phyloP scores from a whole-genome alignment of 2,113 vertebrate species.

The Neotoma lepida region DNA sequence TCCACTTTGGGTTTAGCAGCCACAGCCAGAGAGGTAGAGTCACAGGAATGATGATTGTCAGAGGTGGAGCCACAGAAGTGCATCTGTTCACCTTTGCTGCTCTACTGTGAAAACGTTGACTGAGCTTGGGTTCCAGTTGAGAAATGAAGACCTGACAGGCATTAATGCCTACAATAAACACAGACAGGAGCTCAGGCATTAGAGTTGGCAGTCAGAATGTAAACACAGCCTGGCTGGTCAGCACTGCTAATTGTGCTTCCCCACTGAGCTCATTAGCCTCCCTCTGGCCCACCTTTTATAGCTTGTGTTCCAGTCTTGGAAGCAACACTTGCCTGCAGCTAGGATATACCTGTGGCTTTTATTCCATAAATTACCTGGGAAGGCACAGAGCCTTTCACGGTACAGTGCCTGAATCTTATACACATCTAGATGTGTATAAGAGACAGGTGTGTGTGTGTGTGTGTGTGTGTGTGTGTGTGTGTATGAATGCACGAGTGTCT shows the following conservation, averaged over 20 bases:
- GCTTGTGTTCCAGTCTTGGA: not conserved
- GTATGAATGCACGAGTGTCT: not conserved
- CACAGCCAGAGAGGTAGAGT: not conserved
- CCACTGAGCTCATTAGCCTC: not conserved
- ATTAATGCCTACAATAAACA: conserved; percentile 23
- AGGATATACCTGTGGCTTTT: not conserved
- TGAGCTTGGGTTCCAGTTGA: conserved; percentile 14
- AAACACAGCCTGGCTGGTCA: conserved; percentile 2
- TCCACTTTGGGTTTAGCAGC: not conserved
- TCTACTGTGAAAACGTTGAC: conserved; percentile 30
- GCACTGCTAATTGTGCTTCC: not conserved
- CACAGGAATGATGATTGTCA: not conserved
- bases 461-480: too few species aligned
- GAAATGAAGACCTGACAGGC: conserved; percentile 46
- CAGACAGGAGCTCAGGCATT: conserved; percentile 16
- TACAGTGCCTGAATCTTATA: not conserved
- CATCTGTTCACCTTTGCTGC: not conserved
- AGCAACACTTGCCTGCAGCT: not conserved
- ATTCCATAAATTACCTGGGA: not conserved
- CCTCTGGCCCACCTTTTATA: not conserved
- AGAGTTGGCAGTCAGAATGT: conserved; percentile 27
- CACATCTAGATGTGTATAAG: too few species aligned
- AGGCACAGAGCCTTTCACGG: not conserved
- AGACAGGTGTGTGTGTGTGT: too few species aligned
- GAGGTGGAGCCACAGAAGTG: not conserved